Percentiles rank a stretch among this genome's conserved stretches.
phyloP scores from a whole-genome alignment of 2,113 vertebrate species.

The Heterotilapia buettikoferi region DNA sequence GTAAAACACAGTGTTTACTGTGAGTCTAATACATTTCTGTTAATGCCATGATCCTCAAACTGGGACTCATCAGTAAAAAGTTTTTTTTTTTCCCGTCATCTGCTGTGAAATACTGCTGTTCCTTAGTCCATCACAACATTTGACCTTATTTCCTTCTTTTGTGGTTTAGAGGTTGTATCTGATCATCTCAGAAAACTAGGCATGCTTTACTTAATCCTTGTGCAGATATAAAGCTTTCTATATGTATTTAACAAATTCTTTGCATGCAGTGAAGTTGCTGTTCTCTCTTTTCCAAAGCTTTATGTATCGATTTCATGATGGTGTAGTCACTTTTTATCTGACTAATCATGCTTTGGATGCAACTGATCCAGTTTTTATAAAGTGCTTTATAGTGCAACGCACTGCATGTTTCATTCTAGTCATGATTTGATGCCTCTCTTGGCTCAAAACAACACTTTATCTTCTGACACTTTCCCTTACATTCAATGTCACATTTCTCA shows the following conservation, averaged over 20 bases:
- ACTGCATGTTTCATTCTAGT: background rate
- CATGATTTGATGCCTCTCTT: background rate
- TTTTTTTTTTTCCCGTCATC: fast-evolving
- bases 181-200: background rate
- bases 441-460: background rate
- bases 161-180: background rate
- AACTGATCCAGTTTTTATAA: background rate
- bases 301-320: background rate
- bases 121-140: background rate
- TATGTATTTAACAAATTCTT: background rate
- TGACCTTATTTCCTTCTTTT: background rate
- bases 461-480: background rate
- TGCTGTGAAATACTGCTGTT: background rate
- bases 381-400: background rate
- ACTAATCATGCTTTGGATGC: background rate
- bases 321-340: background rate
- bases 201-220: background rate
- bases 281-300: background rate
- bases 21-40: background rate
- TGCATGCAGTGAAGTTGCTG: background rate
- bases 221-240: background rate
- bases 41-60: background rate
- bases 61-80: background rate
- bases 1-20: background rate
- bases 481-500: background rate